Percentiles rank a stretch among this genome's conserved stretches.
phyloP scores from a whole-genome alignment of 2,888 invertebrate species.

The Hartigia nigra region DNA sequence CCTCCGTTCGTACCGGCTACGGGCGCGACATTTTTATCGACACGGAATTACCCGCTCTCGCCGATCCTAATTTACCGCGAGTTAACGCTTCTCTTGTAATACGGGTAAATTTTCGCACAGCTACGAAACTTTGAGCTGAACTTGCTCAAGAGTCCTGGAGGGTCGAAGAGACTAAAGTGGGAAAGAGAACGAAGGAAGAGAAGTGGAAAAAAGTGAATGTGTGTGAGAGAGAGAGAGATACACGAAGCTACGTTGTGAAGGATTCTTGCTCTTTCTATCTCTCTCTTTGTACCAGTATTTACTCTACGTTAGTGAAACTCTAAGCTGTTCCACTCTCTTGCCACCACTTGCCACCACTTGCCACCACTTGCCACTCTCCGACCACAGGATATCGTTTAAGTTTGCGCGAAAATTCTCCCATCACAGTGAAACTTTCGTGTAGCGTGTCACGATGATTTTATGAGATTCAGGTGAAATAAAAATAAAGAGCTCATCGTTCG shows the following conservation, averaged over 20 bases:
- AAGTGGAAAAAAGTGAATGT: not conserved
- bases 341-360: not conserved
- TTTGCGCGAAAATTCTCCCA: not conserved
- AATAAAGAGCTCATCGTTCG: not conserved
- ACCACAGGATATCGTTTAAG: not conserved
- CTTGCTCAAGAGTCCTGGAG: not conserved
- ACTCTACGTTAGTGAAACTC: not conserved
- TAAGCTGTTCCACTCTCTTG: not conserved
- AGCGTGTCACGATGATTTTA: not conserved
- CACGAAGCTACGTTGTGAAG: not conserved
- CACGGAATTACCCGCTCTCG: not conserved
- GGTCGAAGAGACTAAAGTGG: not conserved
- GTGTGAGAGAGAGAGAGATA: slow-evolving; percentile 1
- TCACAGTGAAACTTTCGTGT: not conserved
- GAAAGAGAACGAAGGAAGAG: not conserved
- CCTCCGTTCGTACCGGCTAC: slow-evolving; percentile 1
- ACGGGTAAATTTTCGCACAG: not conserved
- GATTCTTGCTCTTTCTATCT: not conserved
- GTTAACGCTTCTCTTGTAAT: not conserved
- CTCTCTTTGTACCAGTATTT: not conserved
- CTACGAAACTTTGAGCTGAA: not conserved
- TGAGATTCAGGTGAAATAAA: not conserved
- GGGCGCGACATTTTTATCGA: slow-evolving; percentile 6
- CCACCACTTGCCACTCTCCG: not conserved
- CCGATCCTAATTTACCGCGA: slow-evolving; percentile 4